Evolutionary conservation across 2,113 vertebrate species (phyloP), one percentile per base, ranked within the genome.

Genomic region (Trachemys scripta): DNA sequence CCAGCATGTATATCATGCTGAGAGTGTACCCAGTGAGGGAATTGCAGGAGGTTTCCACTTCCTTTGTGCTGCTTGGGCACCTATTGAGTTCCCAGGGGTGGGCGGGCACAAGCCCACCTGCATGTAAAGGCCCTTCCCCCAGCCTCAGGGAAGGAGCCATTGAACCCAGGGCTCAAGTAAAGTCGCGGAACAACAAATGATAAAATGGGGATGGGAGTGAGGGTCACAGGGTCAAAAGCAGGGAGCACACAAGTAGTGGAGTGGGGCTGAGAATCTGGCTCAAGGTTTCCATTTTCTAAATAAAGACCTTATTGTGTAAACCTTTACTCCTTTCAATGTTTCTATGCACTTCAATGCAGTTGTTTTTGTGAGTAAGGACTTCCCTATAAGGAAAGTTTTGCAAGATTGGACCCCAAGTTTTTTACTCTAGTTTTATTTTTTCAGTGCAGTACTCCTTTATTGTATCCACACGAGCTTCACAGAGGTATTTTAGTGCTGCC

Each of bases 381-480:
- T 38, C 42, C 17, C 45, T 11, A 45, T 7, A 42, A 25, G 20
- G 22, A 86, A 24, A 87, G 49, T 72, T 69, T 72, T 72, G 35
- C 17, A 38, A 38, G 65, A 69, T 10, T 69, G 65, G 65, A 38
- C 27, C 10, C 24, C 29, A 35, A 59, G 29, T 59, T 20, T 3
- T 5, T 89, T 93, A 76, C 47, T 27, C 3, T 8, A 45, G 9
- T 13, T 51, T 51, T 7, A 22, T 13, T 2, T 82, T 53, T 2
- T 19, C 65, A 78, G 9, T 51, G 42, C 3, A 79, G 22, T 49
- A 7, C 10, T 38, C n/a, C 72, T 11, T 10, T 83, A 5, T 59
- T 80, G 62, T 0, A 0, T 65, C 72, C n/a, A 45, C 6, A 56
- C 0, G 1, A 47, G 29, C 8, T 47, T 82, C 13, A 82, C 1